Evolutionary conservation across 2,113 vertebrate genomes (phyloP).

Genomic region (Triplophysa siluroides): DNA sequence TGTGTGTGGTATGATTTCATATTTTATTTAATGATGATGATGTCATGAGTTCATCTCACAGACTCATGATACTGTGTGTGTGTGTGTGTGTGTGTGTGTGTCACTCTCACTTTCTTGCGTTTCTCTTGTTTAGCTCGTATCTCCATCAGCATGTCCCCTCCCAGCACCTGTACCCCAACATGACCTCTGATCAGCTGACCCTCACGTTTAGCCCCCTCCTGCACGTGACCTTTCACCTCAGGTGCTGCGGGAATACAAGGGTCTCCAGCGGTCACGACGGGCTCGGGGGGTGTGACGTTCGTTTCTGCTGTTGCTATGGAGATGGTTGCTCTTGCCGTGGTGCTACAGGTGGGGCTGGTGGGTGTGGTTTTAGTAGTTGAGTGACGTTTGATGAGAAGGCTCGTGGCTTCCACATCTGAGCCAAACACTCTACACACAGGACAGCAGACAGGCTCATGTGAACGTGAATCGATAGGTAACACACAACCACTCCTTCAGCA

Average conservation of each 20-base stretch:
- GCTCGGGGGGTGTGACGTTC: conserved; percentile 62
- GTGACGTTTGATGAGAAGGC: conserved; percentile 87
- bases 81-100: conserved; percentile 19
- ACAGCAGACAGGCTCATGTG: not conserved
- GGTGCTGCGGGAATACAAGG: conserved; percentile 33
- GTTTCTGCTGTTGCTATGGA: not conserved
- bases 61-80: not conserved
- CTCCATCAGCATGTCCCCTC: conserved; percentile 87
- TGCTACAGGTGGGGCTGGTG: conserved; percentile 45
- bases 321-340: conserved; percentile 10
- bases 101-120: conserved; percentile 60
- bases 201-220: conserved; percentile 59
- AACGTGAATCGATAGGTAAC: not conserved
- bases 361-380: conserved; percentile 65
- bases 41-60: no score
- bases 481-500: not conserved
- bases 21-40: no score
- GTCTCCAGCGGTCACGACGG: not conserved
- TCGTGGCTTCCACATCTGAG: conserved; percentile 80
- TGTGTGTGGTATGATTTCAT: no score
- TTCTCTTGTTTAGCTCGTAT: conserved; percentile 94
- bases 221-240: conserved; percentile 69
- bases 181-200: conserved; percentile 75
- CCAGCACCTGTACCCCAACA: conserved; percentile 83
- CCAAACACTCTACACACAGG: not conserved